These are phyloP conservation scores for Rhinatrema bivittatum DNA, from an alignment of 2,797 vertebrate genomes.

Conservation along the genomic window DNA sequence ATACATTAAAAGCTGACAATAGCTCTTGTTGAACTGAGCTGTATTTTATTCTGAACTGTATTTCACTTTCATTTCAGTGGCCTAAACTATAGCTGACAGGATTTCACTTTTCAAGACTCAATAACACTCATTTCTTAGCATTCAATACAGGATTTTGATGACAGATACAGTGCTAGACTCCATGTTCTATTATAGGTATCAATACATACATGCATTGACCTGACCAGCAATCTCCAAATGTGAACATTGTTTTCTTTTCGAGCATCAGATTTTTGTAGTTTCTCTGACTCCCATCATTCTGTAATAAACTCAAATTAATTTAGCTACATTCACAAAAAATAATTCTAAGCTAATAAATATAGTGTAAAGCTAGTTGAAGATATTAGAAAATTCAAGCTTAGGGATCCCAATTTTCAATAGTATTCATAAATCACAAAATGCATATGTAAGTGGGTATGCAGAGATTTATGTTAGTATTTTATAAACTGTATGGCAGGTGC, in stretches of 20 bases:
- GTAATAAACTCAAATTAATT: not conserved
- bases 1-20: conserved; percentile 10
- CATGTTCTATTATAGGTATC: conserved; percentile 18
- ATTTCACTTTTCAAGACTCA: conserved; percentile 26
- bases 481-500: too few species aligned
- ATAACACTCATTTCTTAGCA: conserved; percentile 25
- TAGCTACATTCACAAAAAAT: conserved; percentile 4
- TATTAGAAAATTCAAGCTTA: too few species aligned
- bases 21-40: not conserved
- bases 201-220: conserved; percentile 29
- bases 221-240: conserved; percentile 10
- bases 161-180: conserved; percentile 30
- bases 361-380: too few species aligned
- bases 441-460: too few species aligned
- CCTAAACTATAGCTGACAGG: conserved; percentile 1
- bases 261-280: not conserved
- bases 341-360: conserved; percentile 4
- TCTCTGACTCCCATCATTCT: not conserved
- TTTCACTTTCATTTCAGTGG: conserved; percentile 15
- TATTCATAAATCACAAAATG: too few species aligned
- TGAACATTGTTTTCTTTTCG: conserved; percentile 21
- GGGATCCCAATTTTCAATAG: too few species aligned
- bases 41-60: too few species aligned
- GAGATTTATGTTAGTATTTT: too few species aligned
- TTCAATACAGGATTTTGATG: conserved; percentile 23